Evolutionary conservation across 2,888 invertebrate genomes (phyloP).

Genomic region (Lasioglossum vierecki): DNA sequence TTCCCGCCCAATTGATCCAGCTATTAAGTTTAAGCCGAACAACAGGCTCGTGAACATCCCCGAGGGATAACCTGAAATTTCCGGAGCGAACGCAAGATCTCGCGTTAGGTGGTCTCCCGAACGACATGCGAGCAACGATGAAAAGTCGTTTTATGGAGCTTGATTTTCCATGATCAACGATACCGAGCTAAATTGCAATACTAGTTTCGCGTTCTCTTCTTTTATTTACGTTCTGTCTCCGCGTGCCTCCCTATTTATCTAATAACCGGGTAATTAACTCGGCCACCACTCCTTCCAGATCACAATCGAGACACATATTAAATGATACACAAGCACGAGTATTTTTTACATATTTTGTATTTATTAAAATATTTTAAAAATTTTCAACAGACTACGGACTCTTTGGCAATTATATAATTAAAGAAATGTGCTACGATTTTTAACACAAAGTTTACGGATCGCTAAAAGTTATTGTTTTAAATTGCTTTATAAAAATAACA

Average conservation of each 20-base stretch:
- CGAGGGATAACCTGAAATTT: constrained; percentile 65
- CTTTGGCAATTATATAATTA: too few species aligned
- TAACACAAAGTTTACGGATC: too few species aligned
- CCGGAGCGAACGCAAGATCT: constrained; percentile 44
- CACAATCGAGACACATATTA: constrained; percentile 11
- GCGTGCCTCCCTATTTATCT: constrained; percentile 37
- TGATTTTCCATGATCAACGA: constrained; percentile 14
- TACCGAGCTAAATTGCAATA: constrained; percentile 29
- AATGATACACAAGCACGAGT: not conserved
- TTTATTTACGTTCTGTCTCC: constrained; percentile 28
- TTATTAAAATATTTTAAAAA: too few species aligned
- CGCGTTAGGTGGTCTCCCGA: constrained; percentile 65
- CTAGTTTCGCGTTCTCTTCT: constrained; percentile 29
- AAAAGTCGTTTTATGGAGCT: constrained; percentile 47
- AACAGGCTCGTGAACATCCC: constrained; percentile 53
- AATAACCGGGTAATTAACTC: constrained; percentile 45
- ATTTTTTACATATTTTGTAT: too few species aligned
- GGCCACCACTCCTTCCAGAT: constrained; percentile 23
- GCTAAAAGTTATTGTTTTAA: too few species aligned
- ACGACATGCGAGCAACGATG: constrained; percentile 46
- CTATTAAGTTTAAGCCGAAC: constrained; percentile 66
- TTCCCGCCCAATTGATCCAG: constrained; percentile 72
- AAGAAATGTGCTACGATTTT: too few species aligned
- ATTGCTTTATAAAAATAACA: too few species aligned
- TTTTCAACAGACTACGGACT: too few species aligned